phyloP scores from a whole-genome alignment of 1,140 invertebrate genomes.

The Drosophila sucinea region DNA sequence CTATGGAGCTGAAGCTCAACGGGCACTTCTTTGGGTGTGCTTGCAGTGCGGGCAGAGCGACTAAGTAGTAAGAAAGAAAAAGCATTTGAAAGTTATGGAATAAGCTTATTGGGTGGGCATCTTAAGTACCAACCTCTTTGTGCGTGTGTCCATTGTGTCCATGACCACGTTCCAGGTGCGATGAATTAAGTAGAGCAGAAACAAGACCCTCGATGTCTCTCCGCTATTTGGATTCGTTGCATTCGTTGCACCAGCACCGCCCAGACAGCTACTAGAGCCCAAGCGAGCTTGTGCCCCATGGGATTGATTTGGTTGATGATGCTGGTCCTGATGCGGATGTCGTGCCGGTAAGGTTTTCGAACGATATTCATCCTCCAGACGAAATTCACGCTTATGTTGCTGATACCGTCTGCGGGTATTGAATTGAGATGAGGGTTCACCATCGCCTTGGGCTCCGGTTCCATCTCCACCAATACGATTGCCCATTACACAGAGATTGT shows the following conservation, averaged over 20 bases:
- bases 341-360: constrained; percentile 68
- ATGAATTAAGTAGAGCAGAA: constrained; percentile 87
- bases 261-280: constrained; percentile 62
- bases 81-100: background rate
- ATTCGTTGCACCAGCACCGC: constrained; percentile 31
- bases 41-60: constrained; percentile 42
- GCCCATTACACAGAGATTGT: constrained; percentile 54
- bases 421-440: constrained; percentile 33
- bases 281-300: constrained; percentile 13
- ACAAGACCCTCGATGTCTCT: constrained; percentile 86
- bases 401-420: constrained; percentile 68
- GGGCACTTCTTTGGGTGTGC: constrained; percentile 36
- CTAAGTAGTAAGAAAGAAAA: constrained; percentile 19
- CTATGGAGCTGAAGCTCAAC: constrained; percentile 20
- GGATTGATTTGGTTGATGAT: background rate
- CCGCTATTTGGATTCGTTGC: constrained; percentile 46
- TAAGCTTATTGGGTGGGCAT: background rate
- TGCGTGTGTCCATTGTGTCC: constrained; percentile 85
- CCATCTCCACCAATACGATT: constrained; percentile 53
- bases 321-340: constrained; percentile 29
- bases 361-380: constrained; percentile 62
- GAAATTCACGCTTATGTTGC: constrained; percentile 68
- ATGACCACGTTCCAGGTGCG: constrained; percentile 88
- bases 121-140: constrained; percentile 83
- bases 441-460: constrained; percentile 27